phyloP scores from a whole-genome alignment of 2,113 vertebrate species.

The Phodopus roborovskii region DNA sequence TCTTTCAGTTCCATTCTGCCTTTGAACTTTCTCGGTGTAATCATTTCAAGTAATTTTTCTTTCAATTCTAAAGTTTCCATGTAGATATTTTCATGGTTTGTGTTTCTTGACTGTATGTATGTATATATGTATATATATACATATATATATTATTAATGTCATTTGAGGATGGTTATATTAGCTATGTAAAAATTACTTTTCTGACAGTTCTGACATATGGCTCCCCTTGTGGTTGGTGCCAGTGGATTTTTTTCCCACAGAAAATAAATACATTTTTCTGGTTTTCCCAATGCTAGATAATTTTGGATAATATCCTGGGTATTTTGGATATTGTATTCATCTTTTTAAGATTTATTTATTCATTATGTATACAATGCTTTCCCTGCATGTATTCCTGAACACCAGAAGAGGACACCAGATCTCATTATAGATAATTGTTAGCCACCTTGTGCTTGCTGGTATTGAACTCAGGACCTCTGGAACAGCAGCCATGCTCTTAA shows the following conservation, averaged over 20 bases:
- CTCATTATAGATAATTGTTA: too few relatives aligned
- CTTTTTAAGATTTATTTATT: too few relatives aligned
- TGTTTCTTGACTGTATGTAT: not conserved
- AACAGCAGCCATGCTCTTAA: too few relatives aligned
- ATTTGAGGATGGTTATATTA: not conserved
- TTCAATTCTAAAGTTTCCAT: not conserved
- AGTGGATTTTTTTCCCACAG: not conserved
- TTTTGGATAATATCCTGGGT: not conserved
- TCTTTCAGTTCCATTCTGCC: not conserved
- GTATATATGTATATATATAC: too few relatives aligned
- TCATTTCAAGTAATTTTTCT: conserved; percentile 1
- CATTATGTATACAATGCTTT: too few relatives aligned
- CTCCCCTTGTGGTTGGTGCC: not conserved
- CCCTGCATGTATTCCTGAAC: too few relatives aligned
- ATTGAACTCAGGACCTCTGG: too few relatives aligned
- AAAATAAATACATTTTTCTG: not conserved
- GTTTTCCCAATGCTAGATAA: not conserved
- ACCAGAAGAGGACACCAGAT: too few relatives aligned
- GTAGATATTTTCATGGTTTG: not conserved
- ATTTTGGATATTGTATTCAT: not conserved
- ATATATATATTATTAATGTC: conserved; percentile 26
- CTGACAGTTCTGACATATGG: not conserved
- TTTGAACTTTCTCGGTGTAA: not conserved
- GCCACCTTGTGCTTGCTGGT: too few relatives aligned
- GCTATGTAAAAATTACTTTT: not conserved